Evolutionary conservation across 2,797 vertebrate genomes (phyloP).

Genomic region (Ataeniobius toweri): DNA sequence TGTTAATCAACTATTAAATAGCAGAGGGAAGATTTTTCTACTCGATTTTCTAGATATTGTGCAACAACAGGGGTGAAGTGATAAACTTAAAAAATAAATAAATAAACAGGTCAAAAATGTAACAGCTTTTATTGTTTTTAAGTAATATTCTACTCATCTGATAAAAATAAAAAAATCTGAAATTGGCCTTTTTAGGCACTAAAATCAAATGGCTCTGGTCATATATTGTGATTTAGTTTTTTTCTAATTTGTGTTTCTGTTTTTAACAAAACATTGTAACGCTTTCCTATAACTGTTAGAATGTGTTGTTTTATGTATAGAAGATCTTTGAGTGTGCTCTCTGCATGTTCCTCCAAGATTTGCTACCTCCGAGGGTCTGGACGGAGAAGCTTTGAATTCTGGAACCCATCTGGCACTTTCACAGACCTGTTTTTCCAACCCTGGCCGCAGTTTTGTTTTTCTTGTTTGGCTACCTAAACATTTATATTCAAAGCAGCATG

Average conservation of each 20-base stretch:
- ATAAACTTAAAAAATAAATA: not conserved
- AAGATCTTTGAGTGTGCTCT: not conserved
- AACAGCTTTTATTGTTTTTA: not conserved
- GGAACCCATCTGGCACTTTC: constrained; percentile 4
- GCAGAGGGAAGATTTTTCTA: not conserved
- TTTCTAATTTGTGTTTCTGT: not conserved
- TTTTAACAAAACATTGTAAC: not conserved
- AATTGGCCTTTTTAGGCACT: not conserved
- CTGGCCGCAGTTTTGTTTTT: not conserved
- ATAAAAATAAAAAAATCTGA: not conserved
- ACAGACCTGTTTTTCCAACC: not conserved
- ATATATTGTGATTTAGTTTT: too few relatives aligned
- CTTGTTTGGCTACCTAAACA: not conserved
- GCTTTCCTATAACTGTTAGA: not conserved
- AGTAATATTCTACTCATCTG: not conserved
- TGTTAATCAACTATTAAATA: too few relatives aligned
- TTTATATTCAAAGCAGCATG: constrained; percentile 5
- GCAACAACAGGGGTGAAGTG: not conserved
- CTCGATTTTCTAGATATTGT: not conserved
- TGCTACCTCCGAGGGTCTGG: not conserved
- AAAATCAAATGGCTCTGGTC: not conserved
- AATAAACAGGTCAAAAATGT: not conserved
- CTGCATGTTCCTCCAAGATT: not conserved
- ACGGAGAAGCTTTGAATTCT: not conserved
- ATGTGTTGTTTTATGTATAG: not conserved